phyloP scores from a whole-genome alignment of 1,140 invertebrate genomes.

The Cherax quadricarinatus region DNA sequence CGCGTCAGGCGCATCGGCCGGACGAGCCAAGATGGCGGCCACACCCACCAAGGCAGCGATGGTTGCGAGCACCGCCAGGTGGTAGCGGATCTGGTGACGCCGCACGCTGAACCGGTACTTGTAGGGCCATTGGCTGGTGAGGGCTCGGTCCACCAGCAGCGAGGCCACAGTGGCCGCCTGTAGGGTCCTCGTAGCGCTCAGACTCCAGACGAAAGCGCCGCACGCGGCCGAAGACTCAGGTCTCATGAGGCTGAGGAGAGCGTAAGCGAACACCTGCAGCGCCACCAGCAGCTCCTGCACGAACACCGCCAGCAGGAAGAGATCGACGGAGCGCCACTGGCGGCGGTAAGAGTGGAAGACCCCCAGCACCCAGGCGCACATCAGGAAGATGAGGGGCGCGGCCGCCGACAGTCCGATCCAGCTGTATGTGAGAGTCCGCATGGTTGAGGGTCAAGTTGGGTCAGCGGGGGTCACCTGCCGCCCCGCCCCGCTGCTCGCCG shows the following conservation, averaged over 20 bases:
- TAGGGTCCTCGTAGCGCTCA: slow-evolving; percentile 79
- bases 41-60: slow-evolving; percentile 78
- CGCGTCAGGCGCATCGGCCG: slow-evolving; percentile 72
- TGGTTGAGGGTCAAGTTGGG: slow-evolving; percentile 43
- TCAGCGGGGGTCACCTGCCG: slow-evolving; percentile 34
- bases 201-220: slow-evolving; percentile 78
- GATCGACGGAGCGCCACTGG: slow-evolving; percentile 79
- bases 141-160: slow-evolving; percentile 78
- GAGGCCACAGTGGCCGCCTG: slow-evolving; percentile 80
- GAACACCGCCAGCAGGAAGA: slow-evolving; percentile 79
- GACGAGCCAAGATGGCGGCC: slow-evolving; percentile 74
- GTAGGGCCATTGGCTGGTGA: slow-evolving; percentile 78
- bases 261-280: slow-evolving; percentile 77
- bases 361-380: slow-evolving; percentile 74
- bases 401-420: slow-evolving; percentile 79
- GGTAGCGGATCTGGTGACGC: slow-evolving; percentile 79
- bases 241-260: slow-evolving; percentile 78
- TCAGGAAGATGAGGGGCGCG: slow-evolving; percentile 78
- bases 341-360: slow-evolving; percentile 79
- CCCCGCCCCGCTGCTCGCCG: slow-evolving; percentile 14
- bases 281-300: slow-evolving; percentile 78
- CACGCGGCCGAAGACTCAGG: slow-evolving; percentile 76
- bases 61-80: slow-evolving; percentile 79
- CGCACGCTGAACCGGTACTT: slow-evolving; percentile 78
- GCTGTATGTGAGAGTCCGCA: slow-evolving; percentile 72